Evolutionary conservation across 2,797 vertebrate species (phyloP).

Genomic region (Enteromius radiatus): DNA sequence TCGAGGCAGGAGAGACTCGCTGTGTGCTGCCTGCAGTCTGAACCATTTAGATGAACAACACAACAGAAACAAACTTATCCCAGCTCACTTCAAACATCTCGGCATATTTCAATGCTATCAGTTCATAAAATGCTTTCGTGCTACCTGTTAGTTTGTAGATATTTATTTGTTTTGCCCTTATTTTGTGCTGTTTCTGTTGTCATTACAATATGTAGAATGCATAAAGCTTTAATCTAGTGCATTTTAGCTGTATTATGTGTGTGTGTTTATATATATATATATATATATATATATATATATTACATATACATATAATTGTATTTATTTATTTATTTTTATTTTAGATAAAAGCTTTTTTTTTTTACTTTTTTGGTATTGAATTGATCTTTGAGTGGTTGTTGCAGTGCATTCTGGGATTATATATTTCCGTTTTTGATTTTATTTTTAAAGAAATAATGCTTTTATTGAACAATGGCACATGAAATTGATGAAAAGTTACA

Average conservation of each 20-base stretch:
- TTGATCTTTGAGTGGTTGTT: background rate
- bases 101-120: background rate
- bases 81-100: background rate
- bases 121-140: background rate
- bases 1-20: conserved; percentile 38
- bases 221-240: background rate
- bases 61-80: no score
- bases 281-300: no score
- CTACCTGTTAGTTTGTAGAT: background rate
- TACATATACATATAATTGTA: no score
- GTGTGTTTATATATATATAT: background rate
- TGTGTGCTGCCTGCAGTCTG: background rate
- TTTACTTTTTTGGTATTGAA: background rate
- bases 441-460: background rate
- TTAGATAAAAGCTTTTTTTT: no score
- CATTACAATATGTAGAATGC: no score
- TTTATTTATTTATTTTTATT: background rate
- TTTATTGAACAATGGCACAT: background rate
- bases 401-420: conserved; percentile 7
- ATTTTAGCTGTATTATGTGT: no score
- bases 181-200: background rate
- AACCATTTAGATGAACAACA: background rate
- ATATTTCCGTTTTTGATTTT: background rate
- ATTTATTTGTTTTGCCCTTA: background rate
- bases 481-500: background rate